Evolutionary conservation across 2,888 invertebrate species (phyloP).

Genomic region (Hyalella azteca): DNA sequence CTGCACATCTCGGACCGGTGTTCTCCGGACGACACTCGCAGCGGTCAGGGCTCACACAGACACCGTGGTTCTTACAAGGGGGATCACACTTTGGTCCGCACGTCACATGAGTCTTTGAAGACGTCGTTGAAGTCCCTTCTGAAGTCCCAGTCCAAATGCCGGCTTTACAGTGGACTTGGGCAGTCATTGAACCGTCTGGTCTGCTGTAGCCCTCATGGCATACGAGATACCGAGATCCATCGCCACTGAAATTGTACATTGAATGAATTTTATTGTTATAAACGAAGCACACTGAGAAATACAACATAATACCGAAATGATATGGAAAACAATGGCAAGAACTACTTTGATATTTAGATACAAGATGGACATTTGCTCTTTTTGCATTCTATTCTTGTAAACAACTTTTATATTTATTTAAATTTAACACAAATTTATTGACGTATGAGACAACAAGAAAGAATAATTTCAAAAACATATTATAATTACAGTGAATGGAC

Average conservation of each 20-base stretch:
- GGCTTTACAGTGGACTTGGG: background rate
- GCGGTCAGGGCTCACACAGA: background rate
- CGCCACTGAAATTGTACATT: background rate
- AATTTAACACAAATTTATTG: too few species aligned
- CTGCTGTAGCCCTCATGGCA: slow-evolving; percentile 8
- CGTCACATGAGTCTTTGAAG: background rate
- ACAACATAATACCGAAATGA: too few species aligned
- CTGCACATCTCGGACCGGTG: background rate
- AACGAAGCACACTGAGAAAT: too few species aligned
- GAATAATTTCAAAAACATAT: too few species aligned
- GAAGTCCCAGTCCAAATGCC: background rate
- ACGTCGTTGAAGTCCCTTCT: background rate
- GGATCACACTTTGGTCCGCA: slow-evolving; percentile 13
- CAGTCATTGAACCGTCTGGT: background rate
- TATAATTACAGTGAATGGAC: too few species aligned
- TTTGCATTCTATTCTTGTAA: too few species aligned
- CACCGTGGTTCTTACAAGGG: background rate
- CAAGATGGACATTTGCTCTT: too few species aligned
- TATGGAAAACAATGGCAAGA: too few species aligned
- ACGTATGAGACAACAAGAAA: too few species aligned
- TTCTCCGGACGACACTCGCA: background rate
- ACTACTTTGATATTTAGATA: too few species aligned
- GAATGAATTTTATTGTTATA: too few species aligned
- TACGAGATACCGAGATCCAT: background rate
- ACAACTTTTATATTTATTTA: too few species aligned